Evolutionary conservation across 2,888 invertebrate genomes (phyloP).

Genomic region (Lutraria lutraria): DNA sequence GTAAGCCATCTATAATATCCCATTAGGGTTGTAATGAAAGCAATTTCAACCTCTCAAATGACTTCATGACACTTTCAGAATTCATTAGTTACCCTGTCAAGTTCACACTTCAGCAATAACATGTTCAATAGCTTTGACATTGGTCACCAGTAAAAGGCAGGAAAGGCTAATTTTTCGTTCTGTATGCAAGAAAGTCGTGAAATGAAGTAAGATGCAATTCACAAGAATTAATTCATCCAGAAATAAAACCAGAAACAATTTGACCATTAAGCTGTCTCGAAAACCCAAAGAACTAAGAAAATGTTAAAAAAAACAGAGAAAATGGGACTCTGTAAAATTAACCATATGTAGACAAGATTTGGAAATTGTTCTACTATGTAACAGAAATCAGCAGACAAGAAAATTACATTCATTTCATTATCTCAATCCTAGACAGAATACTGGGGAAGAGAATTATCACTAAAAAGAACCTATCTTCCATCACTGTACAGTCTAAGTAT

Average conservation of each 20-base stretch:
- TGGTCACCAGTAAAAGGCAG: not conserved
- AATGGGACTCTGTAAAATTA: not conserved
- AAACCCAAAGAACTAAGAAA: not conserved
- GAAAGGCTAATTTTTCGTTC: not conserved
- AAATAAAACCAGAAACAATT: not conserved
- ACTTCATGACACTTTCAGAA: slow-evolving; percentile 2
- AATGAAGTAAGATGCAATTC: not conserved
- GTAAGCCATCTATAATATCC: not conserved
- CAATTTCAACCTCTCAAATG: not conserved
- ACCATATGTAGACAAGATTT: not conserved
- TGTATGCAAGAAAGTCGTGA: not conserved
- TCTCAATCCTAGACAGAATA: not conserved
- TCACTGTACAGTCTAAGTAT: not conserved
- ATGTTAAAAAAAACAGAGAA: not conserved
- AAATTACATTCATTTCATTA: slow-evolving; percentile 2
- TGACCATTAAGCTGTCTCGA: not conserved
- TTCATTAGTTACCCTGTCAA: not conserved
- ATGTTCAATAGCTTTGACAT: not conserved
- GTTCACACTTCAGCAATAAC: not conserved
- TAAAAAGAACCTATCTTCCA: not conserved
- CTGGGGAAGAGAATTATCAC: not conserved
- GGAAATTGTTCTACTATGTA: not conserved
- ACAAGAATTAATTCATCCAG: not conserved
- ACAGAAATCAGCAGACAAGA: slow-evolving; percentile 3
- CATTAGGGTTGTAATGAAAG: not conserved